Percentiles rank a stretch among this genome's conserved stretches.
Conservation (phyloP, 2,888 invertebrate species). For the Subacronicta megacephala region DNA sequence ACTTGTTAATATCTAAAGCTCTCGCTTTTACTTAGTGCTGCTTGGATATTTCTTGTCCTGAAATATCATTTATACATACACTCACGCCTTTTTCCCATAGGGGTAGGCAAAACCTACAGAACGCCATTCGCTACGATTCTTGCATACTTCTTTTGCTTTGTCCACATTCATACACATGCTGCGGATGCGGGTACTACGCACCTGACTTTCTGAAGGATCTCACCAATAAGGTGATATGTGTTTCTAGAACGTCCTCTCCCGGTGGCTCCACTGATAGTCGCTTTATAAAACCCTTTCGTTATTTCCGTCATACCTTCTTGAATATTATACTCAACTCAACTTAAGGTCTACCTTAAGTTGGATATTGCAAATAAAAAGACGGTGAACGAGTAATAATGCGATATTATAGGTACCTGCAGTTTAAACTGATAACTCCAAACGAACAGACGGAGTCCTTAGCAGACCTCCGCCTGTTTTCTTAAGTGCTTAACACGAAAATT, state of each 20-base stretch:
- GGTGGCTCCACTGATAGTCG: too few relatives aligned
- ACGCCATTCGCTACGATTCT: too few relatives aligned
- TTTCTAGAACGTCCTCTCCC: too few relatives aligned
- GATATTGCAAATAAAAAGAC: constrained; percentile 48
- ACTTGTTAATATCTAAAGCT: constrained; percentile 7
- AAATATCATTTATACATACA: too few relatives aligned
- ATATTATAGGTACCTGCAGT: constrained; percentile 44
- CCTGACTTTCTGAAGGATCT: too few relatives aligned
- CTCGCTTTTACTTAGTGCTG: constrained; percentile 12
- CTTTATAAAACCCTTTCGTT: too few relatives aligned
- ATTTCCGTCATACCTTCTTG: constrained; percentile 1
- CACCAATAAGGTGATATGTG: too few relatives aligned
- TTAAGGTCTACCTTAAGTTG: constrained; percentile 23
- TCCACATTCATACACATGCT: too few relatives aligned
- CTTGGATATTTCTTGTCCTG: constrained; percentile 19
- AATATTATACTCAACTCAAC: constrained; percentile 23
- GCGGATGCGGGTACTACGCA: too few relatives aligned
- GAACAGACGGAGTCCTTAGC: constrained; percentile 14
- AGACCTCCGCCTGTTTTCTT: neutral
- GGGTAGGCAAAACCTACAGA: too few relatives aligned
- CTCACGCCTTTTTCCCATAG: too few relatives aligned
- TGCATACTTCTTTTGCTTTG: too few relatives aligned
- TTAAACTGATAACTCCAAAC: constrained; percentile 38
- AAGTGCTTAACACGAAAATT: constrained; percentile 29
- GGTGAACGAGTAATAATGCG: constrained; percentile 42